These are phyloP conservation scores for Lordiphosa andalusiaca DNA, from an alignment of 2,888 invertebrate genomes.

Conservation along the genomic window DNA sequence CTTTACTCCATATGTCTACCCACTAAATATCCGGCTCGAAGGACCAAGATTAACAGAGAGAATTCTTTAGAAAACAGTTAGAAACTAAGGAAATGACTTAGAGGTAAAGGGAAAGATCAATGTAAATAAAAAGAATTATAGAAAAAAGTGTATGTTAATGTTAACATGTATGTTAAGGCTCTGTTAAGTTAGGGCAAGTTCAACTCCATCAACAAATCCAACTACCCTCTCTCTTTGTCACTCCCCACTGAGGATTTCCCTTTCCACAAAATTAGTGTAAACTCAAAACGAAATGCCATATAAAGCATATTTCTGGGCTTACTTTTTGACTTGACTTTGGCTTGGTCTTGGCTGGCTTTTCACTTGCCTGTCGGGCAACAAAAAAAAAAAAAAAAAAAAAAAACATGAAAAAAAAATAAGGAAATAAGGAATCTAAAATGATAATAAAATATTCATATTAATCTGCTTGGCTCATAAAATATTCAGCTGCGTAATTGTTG, in stretches of 20 bases:
- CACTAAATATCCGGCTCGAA: no score
- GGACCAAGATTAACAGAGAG: no score
- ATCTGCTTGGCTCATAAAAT: slow-evolving; percentile 75
- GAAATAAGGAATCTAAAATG: slow-evolving; percentile 71
- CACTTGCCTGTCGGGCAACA: background rate
- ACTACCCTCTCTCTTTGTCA: no score
- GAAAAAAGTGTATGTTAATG: no score
- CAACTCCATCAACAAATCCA: no score
- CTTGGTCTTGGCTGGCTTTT: slow-evolving; percentile 24
- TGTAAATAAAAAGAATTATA: no score
- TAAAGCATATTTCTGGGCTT: slow-evolving; percentile 67
- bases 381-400: slow-evolving; percentile 1
- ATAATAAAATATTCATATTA: slow-evolving; percentile 78
- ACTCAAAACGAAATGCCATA: slow-evolving; percentile 44
- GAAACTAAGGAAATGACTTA: no score
- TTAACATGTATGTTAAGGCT: no score
- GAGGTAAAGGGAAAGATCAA: no score
- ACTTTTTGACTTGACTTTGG: slow-evolving; percentile 56
- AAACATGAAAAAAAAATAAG: slow-evolving; percentile 2
- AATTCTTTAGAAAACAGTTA: no score
- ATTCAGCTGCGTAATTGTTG: slow-evolving; percentile 75
- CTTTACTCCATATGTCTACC: no score
- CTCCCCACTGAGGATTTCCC: background rate
- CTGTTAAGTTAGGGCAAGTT: no score
- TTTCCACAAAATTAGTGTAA: background rate